These are phyloP conservation scores for Patella ulyssiponensis DNA, from an alignment of 2,888 invertebrate species.

Conservation along the genomic window DNA sequence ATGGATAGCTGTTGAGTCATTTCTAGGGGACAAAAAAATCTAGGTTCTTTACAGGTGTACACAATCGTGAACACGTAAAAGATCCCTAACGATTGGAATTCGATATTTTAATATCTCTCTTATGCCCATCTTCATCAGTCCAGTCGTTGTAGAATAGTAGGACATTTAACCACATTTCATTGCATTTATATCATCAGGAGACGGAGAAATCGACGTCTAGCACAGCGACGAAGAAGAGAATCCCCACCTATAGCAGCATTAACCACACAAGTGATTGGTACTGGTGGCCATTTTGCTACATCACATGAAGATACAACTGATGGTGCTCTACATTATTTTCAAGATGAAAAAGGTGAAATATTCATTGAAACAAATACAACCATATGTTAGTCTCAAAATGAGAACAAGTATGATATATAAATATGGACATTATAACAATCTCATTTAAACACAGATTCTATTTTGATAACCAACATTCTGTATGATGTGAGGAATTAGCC, in stretches of 20 bases:
- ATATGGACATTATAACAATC: not conserved
- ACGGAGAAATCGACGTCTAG: constrained; percentile 25
- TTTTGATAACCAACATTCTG: not conserved
- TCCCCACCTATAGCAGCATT: constrained; percentile 41
- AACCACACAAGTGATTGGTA: constrained; percentile 31
- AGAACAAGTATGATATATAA: too few relatives aligned
- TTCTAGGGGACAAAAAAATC: too few relatives aligned
- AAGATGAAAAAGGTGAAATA: constrained; percentile 82
- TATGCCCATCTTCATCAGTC: too few relatives aligned
- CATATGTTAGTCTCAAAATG: too few relatives aligned
- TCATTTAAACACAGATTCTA: not conserved
- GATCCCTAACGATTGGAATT: too few relatives aligned
- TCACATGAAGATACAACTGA: constrained; percentile 87
- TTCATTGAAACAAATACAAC: too few relatives aligned
- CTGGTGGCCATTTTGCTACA: constrained; percentile 79
- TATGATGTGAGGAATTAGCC: too few relatives aligned
- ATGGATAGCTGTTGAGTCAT: too few relatives aligned
- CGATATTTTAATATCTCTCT: too few relatives aligned
- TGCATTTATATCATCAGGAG: constrained; percentile 22
- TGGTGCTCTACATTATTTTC: constrained; percentile 88
- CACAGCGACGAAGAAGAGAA: constrained; percentile 29
- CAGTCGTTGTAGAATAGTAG: too few relatives aligned
- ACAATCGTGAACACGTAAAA: too few relatives aligned
- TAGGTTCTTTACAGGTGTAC: too few relatives aligned
- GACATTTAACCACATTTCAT: not conserved